phyloP scores from a whole-genome alignment of 2,113 vertebrate genomes.

The Pedetes capensis region DNA sequence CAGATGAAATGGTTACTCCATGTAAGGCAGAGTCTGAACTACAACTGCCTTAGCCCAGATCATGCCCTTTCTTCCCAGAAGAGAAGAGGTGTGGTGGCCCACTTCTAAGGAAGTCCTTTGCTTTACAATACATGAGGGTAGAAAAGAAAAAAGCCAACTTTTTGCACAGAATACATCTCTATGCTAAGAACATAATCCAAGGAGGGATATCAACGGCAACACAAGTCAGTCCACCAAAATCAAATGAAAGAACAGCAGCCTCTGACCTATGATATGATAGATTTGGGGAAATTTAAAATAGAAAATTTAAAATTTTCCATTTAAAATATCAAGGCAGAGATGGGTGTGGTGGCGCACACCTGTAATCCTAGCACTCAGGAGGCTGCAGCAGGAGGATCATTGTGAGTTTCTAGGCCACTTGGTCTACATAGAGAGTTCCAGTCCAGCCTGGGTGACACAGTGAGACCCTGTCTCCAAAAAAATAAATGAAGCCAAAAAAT shows the following conservation, averaged over 20 bases:
- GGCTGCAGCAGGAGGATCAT: too few relatives aligned
- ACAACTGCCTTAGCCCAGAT: slow-evolving; percentile 14
- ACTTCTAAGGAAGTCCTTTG: slow-evolving; percentile 27
- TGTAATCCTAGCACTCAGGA: too few relatives aligned
- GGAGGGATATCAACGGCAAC: background rate
- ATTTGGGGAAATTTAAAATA: slow-evolving; percentile 37
- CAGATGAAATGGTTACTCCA: background rate
- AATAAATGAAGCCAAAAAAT: background rate
- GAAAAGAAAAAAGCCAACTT: background rate
- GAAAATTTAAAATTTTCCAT: too few relatives aligned
- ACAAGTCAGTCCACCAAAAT: background rate
- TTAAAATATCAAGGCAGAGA: too few relatives aligned
- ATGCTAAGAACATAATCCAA: slow-evolving; percentile 31
- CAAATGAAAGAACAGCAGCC: background rate
- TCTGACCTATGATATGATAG: slow-evolving; percentile 12
- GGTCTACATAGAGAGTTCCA: too few relatives aligned
- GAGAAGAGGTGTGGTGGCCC: background rate
- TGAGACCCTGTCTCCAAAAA: too few relatives aligned
- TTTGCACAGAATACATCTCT: background rate
- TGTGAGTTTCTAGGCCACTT: too few relatives aligned
- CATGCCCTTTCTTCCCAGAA: background rate
- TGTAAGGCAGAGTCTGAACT: slow-evolving; percentile 19
- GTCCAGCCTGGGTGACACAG: too few relatives aligned
- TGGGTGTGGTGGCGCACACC: too few relatives aligned
- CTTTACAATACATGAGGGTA: slow-evolving; percentile 54